Conservation (phyloP, 1,140 invertebrate genomes). For the Sitophilus oryzae region DNA sequence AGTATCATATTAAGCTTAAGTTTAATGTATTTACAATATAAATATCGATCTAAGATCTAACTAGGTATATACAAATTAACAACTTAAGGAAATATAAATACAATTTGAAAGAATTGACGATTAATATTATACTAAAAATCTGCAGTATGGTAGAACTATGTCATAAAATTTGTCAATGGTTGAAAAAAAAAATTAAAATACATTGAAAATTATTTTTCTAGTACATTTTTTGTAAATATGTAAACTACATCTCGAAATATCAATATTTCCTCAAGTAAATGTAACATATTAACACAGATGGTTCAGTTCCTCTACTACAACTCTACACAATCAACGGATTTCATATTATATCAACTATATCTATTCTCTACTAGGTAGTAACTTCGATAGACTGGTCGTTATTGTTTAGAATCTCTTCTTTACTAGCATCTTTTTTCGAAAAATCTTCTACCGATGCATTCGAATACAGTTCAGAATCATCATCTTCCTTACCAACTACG, state of each 20-base stretch:
- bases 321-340: background rate
- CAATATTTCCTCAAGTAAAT: background rate
- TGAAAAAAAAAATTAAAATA: too few relatives aligned
- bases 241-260: too few relatives aligned
- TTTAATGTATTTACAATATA: too few relatives aligned
- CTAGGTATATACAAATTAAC: constrained; percentile 13
- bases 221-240: background rate
- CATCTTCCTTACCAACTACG: constrained; percentile 45
- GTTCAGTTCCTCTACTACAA: constrained; percentile 5
- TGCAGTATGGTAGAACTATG: too few relatives aligned
- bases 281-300: constrained; percentile 17
- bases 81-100: background rate
- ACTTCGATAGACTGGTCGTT: constrained; percentile 39
- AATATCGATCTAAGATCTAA: too few relatives aligned
- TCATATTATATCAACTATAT: constrained; percentile 6
- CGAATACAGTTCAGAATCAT: constrained; percentile 47
- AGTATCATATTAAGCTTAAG: constrained; percentile 5
- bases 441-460: constrained; percentile 37
- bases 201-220: too few relatives aligned
- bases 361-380: constrained; percentile 33
- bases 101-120: too few relatives aligned
- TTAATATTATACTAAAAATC: too few relatives aligned
- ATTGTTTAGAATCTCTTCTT: constrained; percentile 38
- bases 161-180: too few relatives aligned
- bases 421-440: constrained; percentile 29